phyloP scores from a whole-genome alignment of 2,888 invertebrate species.

The Desoria tigrina region DNA sequence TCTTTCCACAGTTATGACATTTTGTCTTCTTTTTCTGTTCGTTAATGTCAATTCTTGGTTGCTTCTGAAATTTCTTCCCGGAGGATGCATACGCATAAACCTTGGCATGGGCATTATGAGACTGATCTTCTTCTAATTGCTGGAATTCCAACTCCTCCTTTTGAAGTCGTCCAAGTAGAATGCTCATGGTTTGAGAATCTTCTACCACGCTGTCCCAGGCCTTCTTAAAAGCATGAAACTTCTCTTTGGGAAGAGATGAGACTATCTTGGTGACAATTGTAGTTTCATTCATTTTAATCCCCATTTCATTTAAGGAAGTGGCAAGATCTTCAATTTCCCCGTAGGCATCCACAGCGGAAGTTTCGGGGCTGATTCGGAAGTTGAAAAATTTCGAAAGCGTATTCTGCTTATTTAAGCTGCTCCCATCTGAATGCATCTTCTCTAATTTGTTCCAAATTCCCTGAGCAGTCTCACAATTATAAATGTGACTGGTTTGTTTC shows the following conservation, averaged over 20 bases:
- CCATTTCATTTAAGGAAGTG: not conserved
- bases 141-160: constrained; percentile 12
- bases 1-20: constrained; percentile 11
- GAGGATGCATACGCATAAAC: too few species aligned
- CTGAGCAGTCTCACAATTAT: not conserved
- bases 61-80: too few species aligned
- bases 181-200: not conserved
- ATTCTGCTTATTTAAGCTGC: constrained; percentile 9
- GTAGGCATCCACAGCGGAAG: not conserved
- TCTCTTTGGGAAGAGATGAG: constrained; percentile 1
- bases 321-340: not conserved
- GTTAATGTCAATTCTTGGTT: too few species aligned
- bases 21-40: not conserved
- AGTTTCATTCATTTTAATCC: not conserved
- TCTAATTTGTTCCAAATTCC: not conserved
- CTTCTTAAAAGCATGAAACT: too few species aligned
- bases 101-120: too few species aligned
- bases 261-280: constrained; percentile 15
- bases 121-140: not conserved
- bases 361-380: not conserved
- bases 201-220: too few species aligned
- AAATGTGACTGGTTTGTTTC: constrained; percentile 2
- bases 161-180: not conserved
- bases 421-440: not conserved
- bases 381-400: not conserved